These are phyloP conservation scores for Enhydra lutris DNA, from an alignment of 2,113 vertebrate genomes.

Conservation along the genomic window DNA sequence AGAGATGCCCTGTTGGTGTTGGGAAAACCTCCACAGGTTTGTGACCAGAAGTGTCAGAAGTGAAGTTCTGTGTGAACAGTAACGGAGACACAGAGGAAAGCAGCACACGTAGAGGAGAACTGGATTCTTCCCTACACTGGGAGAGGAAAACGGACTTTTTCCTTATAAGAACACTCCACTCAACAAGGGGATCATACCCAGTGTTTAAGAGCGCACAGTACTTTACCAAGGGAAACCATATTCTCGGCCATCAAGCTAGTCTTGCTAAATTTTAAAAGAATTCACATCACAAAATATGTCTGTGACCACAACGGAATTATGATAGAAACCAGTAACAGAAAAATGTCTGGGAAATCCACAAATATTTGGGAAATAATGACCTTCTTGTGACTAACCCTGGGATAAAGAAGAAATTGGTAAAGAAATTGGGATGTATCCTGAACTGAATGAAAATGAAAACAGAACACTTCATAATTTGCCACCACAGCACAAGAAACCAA, in stretches of 20 bases:
- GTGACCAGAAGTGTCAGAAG: not conserved
- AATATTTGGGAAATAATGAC: not conserved
- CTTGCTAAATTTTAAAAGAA: not conserved
- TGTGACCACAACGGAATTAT: not conserved
- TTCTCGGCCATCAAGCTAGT: not conserved
- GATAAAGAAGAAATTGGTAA: not conserved
- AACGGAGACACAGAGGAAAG: not conserved
- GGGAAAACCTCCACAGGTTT: not conserved
- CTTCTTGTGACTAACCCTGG: not conserved
- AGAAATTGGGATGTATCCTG: not conserved
- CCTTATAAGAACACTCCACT: not conserved
- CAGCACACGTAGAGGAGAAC: not conserved
- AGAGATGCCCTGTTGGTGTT: not conserved
- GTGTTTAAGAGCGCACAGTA: not conserved
- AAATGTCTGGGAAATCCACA: not conserved
- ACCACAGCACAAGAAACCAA: not conserved
- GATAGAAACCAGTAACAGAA: not conserved
- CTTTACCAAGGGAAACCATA: not conserved
- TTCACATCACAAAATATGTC: not conserved
- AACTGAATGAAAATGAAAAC: not conserved
- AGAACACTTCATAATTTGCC: not conserved
- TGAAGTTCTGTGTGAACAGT: not conserved
- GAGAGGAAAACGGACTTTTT: not conserved
- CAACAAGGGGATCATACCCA: not conserved
- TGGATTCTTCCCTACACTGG: not conserved